A percentile compares a stretch with the other conserved stretches of the same genome.
These are phyloP conservation scores for Schizopygopsis malacanthus DNA, from an alignment of 2,797 vertebrate genomes.

Conservation along the genomic window DNA sequence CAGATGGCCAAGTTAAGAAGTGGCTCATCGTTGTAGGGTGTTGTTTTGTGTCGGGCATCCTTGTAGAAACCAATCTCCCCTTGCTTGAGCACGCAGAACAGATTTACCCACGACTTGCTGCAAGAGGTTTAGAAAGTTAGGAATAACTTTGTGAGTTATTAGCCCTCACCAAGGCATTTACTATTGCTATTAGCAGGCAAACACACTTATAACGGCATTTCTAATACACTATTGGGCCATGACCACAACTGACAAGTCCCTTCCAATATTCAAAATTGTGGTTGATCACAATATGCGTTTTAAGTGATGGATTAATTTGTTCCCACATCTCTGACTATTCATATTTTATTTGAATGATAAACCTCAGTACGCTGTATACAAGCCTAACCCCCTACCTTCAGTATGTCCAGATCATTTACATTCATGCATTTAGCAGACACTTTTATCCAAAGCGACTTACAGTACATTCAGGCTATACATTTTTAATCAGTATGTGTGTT, in stretches of 20 bases:
- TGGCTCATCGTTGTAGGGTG: slow-evolving; percentile 88
- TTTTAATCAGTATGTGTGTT: too few relatives aligned
- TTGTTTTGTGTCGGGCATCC: slow-evolving; percentile 82
- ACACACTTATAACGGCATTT: not conserved
- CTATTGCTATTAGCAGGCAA: not conserved
- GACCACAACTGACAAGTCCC: not conserved
- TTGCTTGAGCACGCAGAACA: slow-evolving; percentile 89
- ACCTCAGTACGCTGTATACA: not conserved
- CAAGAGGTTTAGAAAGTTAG: not conserved
- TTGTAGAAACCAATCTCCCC: slow-evolving; percentile 90
- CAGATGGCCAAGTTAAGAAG: slow-evolving; percentile 84
- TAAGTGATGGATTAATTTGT: not conserved
- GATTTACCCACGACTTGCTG: slow-evolving; percentile 89
- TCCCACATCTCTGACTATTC: not conserved
- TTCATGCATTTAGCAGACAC: too few relatives aligned
- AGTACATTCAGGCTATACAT: too few relatives aligned
- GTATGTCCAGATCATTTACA: too few relatives aligned
- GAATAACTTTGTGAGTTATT: not conserved
- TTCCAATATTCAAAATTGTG: not conserved
- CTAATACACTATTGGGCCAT: not conserved
- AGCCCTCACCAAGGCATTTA: not conserved
- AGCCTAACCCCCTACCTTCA: not conserved
- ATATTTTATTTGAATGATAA: not conserved
- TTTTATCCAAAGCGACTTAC: too few relatives aligned
- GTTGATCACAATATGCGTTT: not conserved